Percentiles rank a stretch among this genome's conserved stretches.
Conservation (phyloP, 2,888 invertebrate species). For the Sphecodes monilicornis region DNA sequence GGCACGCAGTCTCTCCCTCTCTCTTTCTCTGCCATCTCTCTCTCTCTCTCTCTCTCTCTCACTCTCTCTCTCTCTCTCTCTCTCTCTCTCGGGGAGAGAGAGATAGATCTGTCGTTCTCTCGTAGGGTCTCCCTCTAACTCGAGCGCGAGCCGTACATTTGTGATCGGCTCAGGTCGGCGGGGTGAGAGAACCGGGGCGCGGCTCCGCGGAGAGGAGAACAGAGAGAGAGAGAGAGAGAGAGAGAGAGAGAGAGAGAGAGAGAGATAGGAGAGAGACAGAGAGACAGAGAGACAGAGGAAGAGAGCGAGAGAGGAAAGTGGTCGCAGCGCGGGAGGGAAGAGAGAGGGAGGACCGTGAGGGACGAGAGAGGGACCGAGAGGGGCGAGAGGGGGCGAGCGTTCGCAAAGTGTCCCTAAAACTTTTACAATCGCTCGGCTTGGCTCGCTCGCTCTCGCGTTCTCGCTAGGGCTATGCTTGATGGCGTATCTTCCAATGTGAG, state of each 20-base stretch:
- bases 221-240: slow-evolving; percentile 31
- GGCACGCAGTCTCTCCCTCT: slow-evolving; percentile 22
- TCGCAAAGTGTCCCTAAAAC: slow-evolving; percentile 88
- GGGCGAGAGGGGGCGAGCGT: slow-evolving; percentile 79
- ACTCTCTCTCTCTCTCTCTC: slow-evolving; percentile 2
- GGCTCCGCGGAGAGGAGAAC: slow-evolving; percentile 70
- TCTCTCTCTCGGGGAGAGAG: slow-evolving; percentile 6
- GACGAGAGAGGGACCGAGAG: slow-evolving; percentile 53
- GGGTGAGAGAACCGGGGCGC: slow-evolving; percentile 74
- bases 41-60: slow-evolving; percentile 4
- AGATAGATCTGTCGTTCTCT: not conserved
- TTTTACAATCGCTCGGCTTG: slow-evolving; percentile 87
- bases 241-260: too few species aligned
- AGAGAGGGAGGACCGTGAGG: slow-evolving; percentile 33
- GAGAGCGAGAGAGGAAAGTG: slow-evolving; percentile 46
- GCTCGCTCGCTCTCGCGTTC: slow-evolving; percentile 84
- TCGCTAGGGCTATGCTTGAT: slow-evolving; percentile 87
- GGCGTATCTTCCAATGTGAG: slow-evolving; percentile 89
- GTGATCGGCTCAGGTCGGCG: slow-evolving; percentile 58
- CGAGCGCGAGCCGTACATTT: slow-evolving; percentile 35
- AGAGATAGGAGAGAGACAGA: too few species aligned
- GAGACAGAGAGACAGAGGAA: slow-evolving; percentile 38
- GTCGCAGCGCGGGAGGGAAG: not conserved
- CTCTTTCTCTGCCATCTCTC: slow-evolving; percentile 20
- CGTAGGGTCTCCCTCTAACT: not conserved